These are phyloP conservation scores for Hestina assimilis DNA, from an alignment of 1,140 invertebrate species.

Conservation along the genomic window DNA sequence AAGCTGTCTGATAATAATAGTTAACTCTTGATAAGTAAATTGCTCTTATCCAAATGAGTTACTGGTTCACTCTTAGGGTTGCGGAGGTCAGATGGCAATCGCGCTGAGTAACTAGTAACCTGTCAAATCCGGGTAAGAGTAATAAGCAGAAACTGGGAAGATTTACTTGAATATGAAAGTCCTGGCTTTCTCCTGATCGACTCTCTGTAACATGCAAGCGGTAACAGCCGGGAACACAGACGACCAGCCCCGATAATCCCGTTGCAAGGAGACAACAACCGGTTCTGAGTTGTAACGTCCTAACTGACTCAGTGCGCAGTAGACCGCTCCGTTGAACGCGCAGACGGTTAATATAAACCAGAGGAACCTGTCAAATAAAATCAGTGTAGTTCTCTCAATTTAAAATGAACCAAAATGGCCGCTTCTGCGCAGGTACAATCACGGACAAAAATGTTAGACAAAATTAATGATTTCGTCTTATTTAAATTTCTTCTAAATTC, in stretches of 20 bases:
- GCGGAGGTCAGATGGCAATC: too few relatives aligned
- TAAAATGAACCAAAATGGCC: too few relatives aligned
- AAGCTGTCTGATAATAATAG: too few relatives aligned
- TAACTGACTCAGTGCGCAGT: constrained; percentile 58
- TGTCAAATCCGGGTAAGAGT: background rate
- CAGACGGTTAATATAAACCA: constrained; percentile 55
- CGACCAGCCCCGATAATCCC: constrained; percentile 80
- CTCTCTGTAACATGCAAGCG: constrained; percentile 74
- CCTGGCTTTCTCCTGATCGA: constrained; percentile 51
- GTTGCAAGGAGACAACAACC: constrained; percentile 80
- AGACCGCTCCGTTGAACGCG: constrained; percentile 50
- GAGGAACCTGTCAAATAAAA: constrained; percentile 39
- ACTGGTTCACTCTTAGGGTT: too few relatives aligned
- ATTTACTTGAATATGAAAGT: constrained; percentile 48
- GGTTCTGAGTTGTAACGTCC: constrained; percentile 78
- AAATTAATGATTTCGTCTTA: too few relatives aligned
- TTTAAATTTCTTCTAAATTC: too few relatives aligned
- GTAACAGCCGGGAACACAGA: constrained; percentile 80
- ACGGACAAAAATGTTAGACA: too few relatives aligned
- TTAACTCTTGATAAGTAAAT: too few relatives aligned
- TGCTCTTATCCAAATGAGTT: too few relatives aligned
- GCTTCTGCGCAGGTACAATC: too few relatives aligned
- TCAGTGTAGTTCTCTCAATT: too few relatives aligned
- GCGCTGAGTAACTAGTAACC: too few relatives aligned
- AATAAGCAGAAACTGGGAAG: background rate